Evolutionary conservation across 2,797 vertebrate genomes (phyloP).

Genomic region (Siniperca scherzeri): DNA sequence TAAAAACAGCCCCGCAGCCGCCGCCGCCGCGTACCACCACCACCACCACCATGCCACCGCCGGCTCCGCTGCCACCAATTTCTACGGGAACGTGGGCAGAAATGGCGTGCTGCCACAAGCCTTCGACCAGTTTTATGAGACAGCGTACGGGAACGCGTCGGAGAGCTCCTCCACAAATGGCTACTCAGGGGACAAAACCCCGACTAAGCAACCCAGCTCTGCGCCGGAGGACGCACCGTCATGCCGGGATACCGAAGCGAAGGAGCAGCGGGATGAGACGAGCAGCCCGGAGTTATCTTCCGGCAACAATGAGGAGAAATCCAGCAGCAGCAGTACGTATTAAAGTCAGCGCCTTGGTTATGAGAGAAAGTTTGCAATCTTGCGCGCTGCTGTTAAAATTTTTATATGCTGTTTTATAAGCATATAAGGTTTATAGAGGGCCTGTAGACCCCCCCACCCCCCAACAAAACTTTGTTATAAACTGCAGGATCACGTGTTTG

Average conservation of each 20-base stretch:
- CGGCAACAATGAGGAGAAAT: slow-evolving; percentile 99
- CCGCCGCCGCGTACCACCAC: slow-evolving; percentile 86
- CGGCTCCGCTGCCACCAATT: slow-evolving; percentile 92
- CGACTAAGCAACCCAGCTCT: slow-evolving; percentile 87
- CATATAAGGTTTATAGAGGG: slow-evolving; percentile 99
- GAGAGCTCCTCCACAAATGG: slow-evolving; percentile 89
- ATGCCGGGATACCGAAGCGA: slow-evolving; percentile 87
- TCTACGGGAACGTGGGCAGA: slow-evolving; percentile 97
- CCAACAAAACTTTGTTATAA: slow-evolving; percentile 99
- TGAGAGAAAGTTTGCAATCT: slow-evolving; percentile 95
- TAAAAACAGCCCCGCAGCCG: slow-evolving; percentile 93
- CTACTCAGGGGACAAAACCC: slow-evolving; percentile 90
- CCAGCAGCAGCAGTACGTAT: slow-evolving; percentile 97
- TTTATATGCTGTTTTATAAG: slow-evolving; percentile 99
- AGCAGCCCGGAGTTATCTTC: slow-evolving; percentile 98
- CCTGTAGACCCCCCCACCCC: slow-evolving; percentile 92
- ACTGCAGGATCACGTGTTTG: slow-evolving; percentile 98
- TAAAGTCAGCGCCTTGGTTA: slow-evolving; percentile 90
- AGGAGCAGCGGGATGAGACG: slow-evolving; percentile 91
- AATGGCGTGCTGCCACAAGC: slow-evolving; percentile 99
- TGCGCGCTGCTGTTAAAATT: slow-evolving; percentile 96
- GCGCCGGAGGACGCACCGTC: slow-evolving; percentile 79
- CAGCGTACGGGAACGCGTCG: slow-evolving; percentile 92
- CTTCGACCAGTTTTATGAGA: slow-evolving; percentile 99
- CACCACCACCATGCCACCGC: slow-evolving; percentile 91